phyloP scores from a whole-genome alignment of 2,797 vertebrate species.

The Orestias chungarensis region DNA sequence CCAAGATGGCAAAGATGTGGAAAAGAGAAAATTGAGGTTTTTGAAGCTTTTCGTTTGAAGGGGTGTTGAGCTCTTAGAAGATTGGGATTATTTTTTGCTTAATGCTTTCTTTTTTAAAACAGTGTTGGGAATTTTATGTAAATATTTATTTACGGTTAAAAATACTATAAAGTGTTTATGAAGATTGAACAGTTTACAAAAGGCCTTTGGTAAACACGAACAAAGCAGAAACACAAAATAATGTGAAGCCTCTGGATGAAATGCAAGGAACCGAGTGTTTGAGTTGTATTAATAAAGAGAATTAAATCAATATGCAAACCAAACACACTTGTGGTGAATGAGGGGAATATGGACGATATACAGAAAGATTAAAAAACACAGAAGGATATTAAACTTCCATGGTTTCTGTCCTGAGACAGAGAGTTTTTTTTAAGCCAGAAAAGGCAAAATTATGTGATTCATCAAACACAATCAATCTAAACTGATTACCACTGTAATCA shows the following conservation, averaged over 20 bases:
- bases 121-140: too few species aligned
- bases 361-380: not conserved
- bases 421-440: too few species aligned
- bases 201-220: constrained; percentile 19
- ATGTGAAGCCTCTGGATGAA: constrained; percentile 14
- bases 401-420: not conserved
- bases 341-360: constrained; percentile 21
- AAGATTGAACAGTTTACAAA: constrained; percentile 41
- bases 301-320: not conserved
- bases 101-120: too few species aligned
- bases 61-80: not conserved
- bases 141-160: not conserved
- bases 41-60: not conserved
- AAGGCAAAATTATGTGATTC: too few species aligned
- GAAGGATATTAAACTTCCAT: not conserved
- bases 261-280: constrained; percentile 6
- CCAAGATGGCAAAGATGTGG: not conserved
- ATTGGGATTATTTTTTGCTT: not conserved
- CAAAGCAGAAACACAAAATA: constrained; percentile 36
- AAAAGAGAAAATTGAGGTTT: not conserved
- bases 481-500: too few species aligned
- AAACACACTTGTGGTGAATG: not conserved
- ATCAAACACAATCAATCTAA: too few species aligned
- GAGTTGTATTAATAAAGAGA: constrained; percentile 15
- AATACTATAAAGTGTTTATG: constrained; percentile 35